These are phyloP conservation scores for Sinocyclocheilus anshuiensis DNA, from an alignment of 2,113 vertebrate species.

Conservation along the genomic window DNA sequence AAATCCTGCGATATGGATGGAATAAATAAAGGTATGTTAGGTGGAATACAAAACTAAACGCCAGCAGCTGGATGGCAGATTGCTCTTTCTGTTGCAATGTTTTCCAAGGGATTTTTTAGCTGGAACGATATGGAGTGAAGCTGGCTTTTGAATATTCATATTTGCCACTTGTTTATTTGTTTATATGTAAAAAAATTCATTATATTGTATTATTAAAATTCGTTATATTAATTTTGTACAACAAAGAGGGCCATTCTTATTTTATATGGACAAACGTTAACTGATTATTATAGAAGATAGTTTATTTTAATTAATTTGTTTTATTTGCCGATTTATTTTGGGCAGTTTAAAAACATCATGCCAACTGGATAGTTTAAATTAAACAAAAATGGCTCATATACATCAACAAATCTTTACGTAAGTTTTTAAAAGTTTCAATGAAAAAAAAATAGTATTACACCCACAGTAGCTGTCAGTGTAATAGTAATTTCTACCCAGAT, in stretches of 20 bases:
- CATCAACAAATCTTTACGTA: neutral
- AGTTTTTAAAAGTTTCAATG: neutral
- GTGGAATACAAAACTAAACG: slow-evolving; percentile 60
- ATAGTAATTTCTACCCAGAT: slow-evolving; percentile 20
- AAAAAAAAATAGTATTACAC: neutral
- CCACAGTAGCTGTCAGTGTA: neutral
- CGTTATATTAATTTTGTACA: neutral
- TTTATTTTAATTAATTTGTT: neutral
- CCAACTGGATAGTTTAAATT: neutral
- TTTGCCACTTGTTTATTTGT: slow-evolving; percentile 71
- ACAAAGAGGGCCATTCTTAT: neutral
- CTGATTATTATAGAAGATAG: neutral
- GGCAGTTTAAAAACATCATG: neutral
- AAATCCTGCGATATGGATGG: slow-evolving; percentile 1
- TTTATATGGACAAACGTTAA: neutral
- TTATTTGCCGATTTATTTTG: slow-evolving; percentile 1
- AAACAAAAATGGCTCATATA: neutral
- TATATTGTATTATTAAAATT: slow-evolving; percentile 61
- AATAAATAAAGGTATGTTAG: slow-evolving; percentile 52
- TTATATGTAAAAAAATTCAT: slow-evolving; percentile 67
- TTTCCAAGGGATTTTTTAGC: slow-evolving; percentile 71
- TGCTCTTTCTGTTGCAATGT: slow-evolving; percentile 69
- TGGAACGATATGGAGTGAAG: slow-evolving; percentile 67
- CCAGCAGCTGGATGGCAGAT: slow-evolving; percentile 72
- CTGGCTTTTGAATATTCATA: slow-evolving; percentile 74